Evolutionary conservation across 2,113 vertebrate genomes (phyloP).

Genomic region (Okapia johnstoni): DNA sequence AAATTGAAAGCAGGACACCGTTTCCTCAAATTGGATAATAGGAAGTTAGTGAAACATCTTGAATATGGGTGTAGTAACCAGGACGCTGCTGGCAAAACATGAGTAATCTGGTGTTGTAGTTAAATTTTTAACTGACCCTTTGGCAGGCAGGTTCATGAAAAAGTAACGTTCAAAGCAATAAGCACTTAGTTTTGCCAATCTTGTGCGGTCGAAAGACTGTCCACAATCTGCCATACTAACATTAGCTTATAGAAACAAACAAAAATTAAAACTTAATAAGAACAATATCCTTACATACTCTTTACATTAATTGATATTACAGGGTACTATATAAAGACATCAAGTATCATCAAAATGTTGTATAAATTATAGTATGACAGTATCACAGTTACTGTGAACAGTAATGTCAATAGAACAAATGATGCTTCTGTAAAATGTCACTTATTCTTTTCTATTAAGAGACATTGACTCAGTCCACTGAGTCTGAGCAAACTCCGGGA

Average conservation of each 20-base stretch:
- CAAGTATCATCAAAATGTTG: background rate
- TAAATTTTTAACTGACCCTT: constrained; percentile 69
- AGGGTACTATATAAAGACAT: background rate
- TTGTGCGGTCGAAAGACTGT: background rate
- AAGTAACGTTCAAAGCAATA: background rate
- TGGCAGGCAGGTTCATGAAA: background rate
- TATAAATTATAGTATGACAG: background rate
- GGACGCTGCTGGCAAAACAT: constrained; percentile 13
- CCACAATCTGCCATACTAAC: background rate
- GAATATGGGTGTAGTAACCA: constrained; percentile 43
- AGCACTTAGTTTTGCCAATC: background rate
- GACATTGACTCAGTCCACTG: background rate
- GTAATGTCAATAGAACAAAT: background rate
- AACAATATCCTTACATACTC: background rate
- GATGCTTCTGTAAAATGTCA: background rate
- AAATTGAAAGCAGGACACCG: constrained; percentile 45
- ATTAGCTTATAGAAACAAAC: background rate
- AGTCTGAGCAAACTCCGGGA: rapidly evolving
- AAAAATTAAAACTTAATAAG: background rate
- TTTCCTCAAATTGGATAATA: constrained; percentile 53
- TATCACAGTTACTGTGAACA: background rate
- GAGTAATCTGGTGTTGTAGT: constrained; percentile 41
- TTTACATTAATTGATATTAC: background rate
- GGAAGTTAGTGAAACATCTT: constrained; percentile 50
- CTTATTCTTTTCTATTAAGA: background rate